Conservation (phyloP, 2,797 vertebrate species). For the Champsocephalus esox region DNA sequence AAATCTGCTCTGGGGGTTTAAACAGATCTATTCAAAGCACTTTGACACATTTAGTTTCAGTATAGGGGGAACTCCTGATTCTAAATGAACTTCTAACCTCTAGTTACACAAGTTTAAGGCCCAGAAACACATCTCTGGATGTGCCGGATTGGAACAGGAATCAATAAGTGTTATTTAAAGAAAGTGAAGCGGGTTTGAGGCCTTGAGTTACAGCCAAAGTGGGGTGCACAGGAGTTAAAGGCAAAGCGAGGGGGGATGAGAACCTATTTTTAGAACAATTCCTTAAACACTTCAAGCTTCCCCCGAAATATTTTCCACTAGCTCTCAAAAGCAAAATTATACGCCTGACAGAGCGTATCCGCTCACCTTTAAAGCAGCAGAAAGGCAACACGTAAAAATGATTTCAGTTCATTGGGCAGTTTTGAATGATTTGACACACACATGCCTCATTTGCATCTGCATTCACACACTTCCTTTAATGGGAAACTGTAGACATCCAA, state of each 20-base stretch:
- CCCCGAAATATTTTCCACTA: constrained; percentile 82
- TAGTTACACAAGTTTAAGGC: constrained; percentile 3
- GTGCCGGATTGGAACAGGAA: constrained; percentile 39
- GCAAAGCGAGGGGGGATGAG: constrained; percentile 48
- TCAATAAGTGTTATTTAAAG: constrained; percentile 78
- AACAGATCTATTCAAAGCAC: not conserved
- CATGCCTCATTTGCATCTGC: constrained; percentile 42
- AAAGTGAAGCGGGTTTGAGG: constrained; percentile 74
- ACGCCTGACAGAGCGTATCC: constrained; percentile 49
- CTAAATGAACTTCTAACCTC: constrained; percentile 23
- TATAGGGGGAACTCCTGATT: not conserved
- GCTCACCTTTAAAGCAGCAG: constrained; percentile 60
- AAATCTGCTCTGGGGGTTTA: constrained; percentile 16
- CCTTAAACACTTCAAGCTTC: constrained; percentile 83
- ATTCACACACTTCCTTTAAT: constrained; percentile 26
- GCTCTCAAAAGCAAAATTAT: constrained; percentile 76
- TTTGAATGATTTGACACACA: constrained; percentile 57
- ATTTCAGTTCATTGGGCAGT: constrained; percentile 43
- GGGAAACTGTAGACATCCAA: constrained; percentile 49
- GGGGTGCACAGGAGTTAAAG: constrained; percentile 69
- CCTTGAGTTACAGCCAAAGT: constrained; percentile 77
- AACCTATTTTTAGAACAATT: constrained; percentile 85
- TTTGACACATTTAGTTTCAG: not conserved
- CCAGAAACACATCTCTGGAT: constrained; percentile 16
- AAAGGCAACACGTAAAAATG: constrained; percentile 35